Percentiles rank a stretch among this genome's conserved stretches.
Conservation (phyloP, 2,113 vertebrate genomes). For the Hemibagrus wyckioides region DNA sequence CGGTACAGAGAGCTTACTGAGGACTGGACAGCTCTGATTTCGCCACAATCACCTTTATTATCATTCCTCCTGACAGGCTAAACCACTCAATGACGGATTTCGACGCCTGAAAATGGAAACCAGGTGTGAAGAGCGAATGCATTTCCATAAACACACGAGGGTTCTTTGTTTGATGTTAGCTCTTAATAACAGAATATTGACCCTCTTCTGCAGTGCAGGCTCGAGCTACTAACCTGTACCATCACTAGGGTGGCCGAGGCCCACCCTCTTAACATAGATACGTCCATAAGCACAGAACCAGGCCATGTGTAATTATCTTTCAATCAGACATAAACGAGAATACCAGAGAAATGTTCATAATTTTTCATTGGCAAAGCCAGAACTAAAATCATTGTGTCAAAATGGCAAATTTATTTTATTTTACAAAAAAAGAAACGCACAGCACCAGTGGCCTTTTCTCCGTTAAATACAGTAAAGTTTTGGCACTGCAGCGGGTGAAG, state of each 20-base stretch:
- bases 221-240: not conserved
- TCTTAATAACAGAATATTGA: not conserved
- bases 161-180: not conserved
- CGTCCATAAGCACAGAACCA: not conserved
- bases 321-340: not conserved
- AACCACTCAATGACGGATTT: not conserved
- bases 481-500: not conserved
- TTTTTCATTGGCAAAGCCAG: not conserved
- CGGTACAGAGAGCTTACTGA: constrained; percentile 67
- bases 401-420: not conserved
- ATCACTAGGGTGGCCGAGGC: not conserved
- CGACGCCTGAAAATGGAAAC: not conserved
- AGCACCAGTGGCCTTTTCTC: not conserved
- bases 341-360: not conserved
- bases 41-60: not conserved
- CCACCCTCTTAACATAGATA: not conserved
- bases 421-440: not conserved
- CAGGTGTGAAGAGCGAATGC: too few species aligned
- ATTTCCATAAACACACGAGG: not conserved
- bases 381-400: not conserved
- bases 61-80: not conserved
- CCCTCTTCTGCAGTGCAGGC: not conserved
- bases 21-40: constrained; percentile 65
- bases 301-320: not conserved
- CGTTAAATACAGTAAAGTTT: not conserved